Evolutionary conservation across 2,113 vertebrate genomes (phyloP).

Genomic region (Sclerurus mexicanus): DNA sequence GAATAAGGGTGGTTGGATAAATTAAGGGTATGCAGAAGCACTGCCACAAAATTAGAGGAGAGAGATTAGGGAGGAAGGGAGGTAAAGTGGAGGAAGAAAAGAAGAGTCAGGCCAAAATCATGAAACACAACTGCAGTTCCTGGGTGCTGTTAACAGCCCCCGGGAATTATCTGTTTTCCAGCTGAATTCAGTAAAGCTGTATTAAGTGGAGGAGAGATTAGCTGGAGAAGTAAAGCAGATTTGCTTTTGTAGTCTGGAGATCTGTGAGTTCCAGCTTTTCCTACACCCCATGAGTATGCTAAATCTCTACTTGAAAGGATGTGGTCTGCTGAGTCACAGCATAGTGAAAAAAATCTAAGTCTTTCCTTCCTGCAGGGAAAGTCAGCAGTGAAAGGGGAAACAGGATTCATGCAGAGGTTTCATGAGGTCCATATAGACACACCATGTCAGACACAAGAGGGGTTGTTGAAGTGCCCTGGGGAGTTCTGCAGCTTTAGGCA

Average conservation of each 20-base stretch:
- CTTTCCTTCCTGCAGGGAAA: neutral
- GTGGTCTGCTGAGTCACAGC: neutral
- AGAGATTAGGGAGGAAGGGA: rapidly evolving
- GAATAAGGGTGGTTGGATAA: neutral
- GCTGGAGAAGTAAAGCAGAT: slow-evolving; percentile 2
- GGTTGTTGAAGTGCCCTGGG: neutral
- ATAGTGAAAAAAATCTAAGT: neutral
- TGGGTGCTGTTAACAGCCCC: neutral
- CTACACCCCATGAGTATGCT: neutral
- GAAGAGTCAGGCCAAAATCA: neutral
- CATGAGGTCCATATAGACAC: neutral
- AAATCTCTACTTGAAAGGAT: neutral
- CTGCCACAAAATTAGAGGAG: neutral
- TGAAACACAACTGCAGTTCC: neutral
- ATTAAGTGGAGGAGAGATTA: slow-evolving; percentile 29
- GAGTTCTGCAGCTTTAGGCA: neutral
- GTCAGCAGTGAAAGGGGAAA: neutral
- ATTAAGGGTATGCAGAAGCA: neutral
- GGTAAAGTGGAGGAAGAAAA: neutral
- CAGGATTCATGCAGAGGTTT: neutral
- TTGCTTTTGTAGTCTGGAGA: slow-evolving; percentile 8
- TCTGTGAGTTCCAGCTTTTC: neutral
- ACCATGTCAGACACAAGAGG: neutral
- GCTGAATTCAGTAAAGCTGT: neutral
- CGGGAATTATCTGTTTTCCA: neutral